Evolutionary conservation across 2,113 vertebrate genomes (phyloP).

Genomic region (Hippocampus abdominalis): DNA sequence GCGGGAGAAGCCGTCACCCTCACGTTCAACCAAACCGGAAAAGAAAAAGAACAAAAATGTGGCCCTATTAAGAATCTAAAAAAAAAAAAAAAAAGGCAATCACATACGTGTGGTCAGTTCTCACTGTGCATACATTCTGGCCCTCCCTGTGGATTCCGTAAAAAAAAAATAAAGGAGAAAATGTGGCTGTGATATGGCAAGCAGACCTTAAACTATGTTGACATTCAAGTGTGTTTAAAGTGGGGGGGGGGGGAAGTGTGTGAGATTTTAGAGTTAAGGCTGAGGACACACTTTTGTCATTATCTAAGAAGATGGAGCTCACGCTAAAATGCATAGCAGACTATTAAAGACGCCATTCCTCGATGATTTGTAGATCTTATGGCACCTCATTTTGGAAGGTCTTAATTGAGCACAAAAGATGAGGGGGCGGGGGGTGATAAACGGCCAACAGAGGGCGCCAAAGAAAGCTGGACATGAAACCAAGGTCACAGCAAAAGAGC

Average conservation of each 20-base stretch:
- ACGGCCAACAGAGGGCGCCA: conserved; percentile 4
- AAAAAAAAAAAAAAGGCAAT: conserved; percentile 78
- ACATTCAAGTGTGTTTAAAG: conserved; percentile 35
- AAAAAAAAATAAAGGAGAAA: conserved; percentile 30
- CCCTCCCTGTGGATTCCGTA: conserved; percentile 68
- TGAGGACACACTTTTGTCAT: conserved; percentile 54
- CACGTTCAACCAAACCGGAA: conserved; percentile 55
- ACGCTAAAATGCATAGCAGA: background rate
- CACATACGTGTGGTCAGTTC: conserved; percentile 72
- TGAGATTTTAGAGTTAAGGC: conserved; percentile 73
- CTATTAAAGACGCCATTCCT: conserved; percentile 12
- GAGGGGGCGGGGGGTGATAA: background rate
- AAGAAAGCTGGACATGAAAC: background rate
- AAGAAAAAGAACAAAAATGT: conserved; percentile 60
- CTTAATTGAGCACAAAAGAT: background rate
- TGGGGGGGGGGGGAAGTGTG: conserved; percentile 17
- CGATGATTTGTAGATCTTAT: background rate
- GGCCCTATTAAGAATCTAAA: conserved; percentile 67
- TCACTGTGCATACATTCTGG: conserved; percentile 84
- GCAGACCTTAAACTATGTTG: background rate
- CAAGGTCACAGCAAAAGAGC: conserved; percentile 25
- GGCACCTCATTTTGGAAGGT: background rate
- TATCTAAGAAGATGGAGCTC: conserved; percentile 50
- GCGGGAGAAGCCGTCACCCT: conserved; percentile 63
- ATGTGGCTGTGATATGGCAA: conserved; percentile 22